Base-by-base conservation (phyloP, 2,113 vertebrate genomes). In the Salvelinus fontinalis region DNA sequence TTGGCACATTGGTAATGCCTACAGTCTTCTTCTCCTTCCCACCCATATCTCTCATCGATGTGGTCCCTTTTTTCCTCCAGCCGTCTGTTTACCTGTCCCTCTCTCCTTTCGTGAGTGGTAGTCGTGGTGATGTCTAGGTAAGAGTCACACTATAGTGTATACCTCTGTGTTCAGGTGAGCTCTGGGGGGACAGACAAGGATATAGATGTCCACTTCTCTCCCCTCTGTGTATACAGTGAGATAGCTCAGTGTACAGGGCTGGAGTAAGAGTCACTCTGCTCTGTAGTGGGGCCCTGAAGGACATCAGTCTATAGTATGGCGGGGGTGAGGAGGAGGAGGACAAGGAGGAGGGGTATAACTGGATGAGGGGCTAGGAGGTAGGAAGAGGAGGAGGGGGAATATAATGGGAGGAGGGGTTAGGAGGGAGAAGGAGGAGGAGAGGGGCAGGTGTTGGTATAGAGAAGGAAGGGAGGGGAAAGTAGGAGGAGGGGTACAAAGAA, bases 21-120 rank as follows among this genome's bases (percentile, higher is more conserved):
- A 93, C 72, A 84, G 90, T 64, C 71, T 85, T 92, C 85, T 93
- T 92, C 76, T 93, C 92, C 65, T 93, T 92, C 75, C 90, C 86
- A 73, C 90, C 87, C 91, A 90, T 94, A 80, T 87, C 85, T 81
- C 76, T 96, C 84, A 93, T 95, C 78, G 81, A 79, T 73, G 70
- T 31, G 74, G 79, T 22, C n/a, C 59, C n/a, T 62, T n/a, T 62
- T 62, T 73, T 26, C 26, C 31, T 71, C n/a, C 31, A 18, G 29
- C 3, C 26, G 24, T 65, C 59, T 22, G 59, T 62, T 62, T 62
- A 44, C 39, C 18, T 73, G 31, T 31, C 59, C 70, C n/a, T 77
- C 67, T 54, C 34, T 77, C 54, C 34, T 0, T 27, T 54, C 34
- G 20, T 24, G 72, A 22, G 59, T 22, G 74, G 27, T n/a, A 16